Evolutionary conservation across 2,113 vertebrate genomes (phyloP).

Genomic region (Lagenorhynchus albirostris): DNA sequence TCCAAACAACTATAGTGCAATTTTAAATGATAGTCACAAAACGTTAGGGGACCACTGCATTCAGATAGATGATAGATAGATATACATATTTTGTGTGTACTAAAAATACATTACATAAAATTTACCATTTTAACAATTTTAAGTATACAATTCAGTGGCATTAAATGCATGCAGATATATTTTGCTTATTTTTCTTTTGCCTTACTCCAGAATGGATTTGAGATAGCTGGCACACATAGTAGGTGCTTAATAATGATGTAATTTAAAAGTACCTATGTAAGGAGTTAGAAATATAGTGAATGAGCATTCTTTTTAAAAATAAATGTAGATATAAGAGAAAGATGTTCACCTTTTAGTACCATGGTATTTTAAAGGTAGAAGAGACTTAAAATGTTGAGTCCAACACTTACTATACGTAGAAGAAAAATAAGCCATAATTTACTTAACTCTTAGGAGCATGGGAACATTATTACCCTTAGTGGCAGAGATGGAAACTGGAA

Average conservation of each 20-base stretch:
- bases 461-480: background rate
- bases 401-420: background rate
- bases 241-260: background rate
- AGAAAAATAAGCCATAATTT: constrained; percentile 1
- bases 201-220: constrained; percentile 11
- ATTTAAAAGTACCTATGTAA: constrained; percentile 11
- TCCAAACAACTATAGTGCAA: background rate
- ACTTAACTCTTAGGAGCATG: background rate
- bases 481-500: background rate
- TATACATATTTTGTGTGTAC: background rate
- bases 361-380: constrained; percentile 17
- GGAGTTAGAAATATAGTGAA: background rate
- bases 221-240: background rate
- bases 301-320: constrained; percentile 36
- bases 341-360: constrained; percentile 34
- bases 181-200: constrained; percentile 8
- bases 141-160: background rate
- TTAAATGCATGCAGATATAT: background rate
- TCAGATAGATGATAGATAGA: background rate
- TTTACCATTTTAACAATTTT: background rate
- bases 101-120: constrained; percentile 38
- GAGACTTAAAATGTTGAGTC: background rate
- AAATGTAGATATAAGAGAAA: constrained; percentile 11
- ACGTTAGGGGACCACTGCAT: background rate
- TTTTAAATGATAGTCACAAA: background rate